These are phyloP conservation scores for Polyodon spathula DNA, from an alignment of 2,113 vertebrate genomes.

Conservation along the genomic window DNA sequence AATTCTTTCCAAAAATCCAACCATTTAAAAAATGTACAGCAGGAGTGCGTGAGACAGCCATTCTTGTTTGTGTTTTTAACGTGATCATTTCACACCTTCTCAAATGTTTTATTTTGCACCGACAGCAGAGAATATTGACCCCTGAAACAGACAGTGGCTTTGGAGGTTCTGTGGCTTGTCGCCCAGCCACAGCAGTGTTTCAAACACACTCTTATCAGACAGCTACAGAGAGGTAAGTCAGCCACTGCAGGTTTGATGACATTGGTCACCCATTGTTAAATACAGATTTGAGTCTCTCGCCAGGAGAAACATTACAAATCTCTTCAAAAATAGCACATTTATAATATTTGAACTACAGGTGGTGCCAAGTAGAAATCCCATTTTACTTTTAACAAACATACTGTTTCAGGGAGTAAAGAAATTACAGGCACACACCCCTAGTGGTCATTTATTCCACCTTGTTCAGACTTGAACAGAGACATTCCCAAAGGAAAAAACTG, in stretches of 20 bases:
- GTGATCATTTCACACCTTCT: neutral
- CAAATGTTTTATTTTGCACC: neutral
- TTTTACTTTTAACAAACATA: neutral
- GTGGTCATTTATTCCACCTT: too few relatives aligned
- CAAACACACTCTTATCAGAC: constrained; percentile 19
- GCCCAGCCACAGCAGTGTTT: constrained; percentile 27
- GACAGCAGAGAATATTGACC: constrained; percentile 41
- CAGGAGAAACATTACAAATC: neutral
- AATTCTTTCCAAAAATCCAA: too few relatives aligned
- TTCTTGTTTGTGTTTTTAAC: neutral
- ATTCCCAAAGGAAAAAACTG: too few relatives aligned
- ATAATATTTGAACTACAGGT: neutral
- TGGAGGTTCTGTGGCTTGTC: constrained; percentile 43
- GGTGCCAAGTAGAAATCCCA: neutral
- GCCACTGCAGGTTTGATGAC: neutral
- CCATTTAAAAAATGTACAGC: neutral
- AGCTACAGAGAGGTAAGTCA: constrained; percentile 36
- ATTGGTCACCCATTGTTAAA: neutral
- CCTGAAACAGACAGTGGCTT: constrained; percentile 49
- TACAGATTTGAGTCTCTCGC: neutral
- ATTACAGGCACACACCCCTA: too few relatives aligned
- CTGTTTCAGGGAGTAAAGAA: neutral
- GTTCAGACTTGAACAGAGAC: too few relatives aligned
- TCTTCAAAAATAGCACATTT: neutral
- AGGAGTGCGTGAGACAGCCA: neutral